Percentiles rank a stretch among this genome's conserved stretches.
These are phyloP conservation scores for Nannoperca obscura DNA, from an alignment of 2,797 vertebrate species.

Conservation along the genomic window DNA sequence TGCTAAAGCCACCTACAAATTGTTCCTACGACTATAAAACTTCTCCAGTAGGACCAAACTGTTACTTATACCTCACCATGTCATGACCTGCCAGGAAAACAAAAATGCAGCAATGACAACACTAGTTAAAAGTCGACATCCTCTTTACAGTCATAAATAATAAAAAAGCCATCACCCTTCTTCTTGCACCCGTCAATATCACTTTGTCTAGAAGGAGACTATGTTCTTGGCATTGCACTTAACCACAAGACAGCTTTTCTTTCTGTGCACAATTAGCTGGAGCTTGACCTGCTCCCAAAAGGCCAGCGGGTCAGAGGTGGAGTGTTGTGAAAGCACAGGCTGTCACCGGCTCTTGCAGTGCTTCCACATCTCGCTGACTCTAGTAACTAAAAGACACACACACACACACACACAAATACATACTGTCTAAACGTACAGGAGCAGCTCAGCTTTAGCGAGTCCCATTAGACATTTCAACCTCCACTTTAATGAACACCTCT, in stretches of 20 bases:
- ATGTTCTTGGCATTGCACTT: constrained; percentile 83
- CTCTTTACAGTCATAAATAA: constrained; percentile 86
- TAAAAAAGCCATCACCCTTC: constrained; percentile 80
- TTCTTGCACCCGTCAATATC: constrained; percentile 83
- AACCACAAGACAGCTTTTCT: constrained; percentile 77
- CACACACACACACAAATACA: constrained; percentile 29
- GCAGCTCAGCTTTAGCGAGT: constrained; percentile 61
- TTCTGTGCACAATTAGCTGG: constrained; percentile 74
- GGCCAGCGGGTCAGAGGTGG: constrained; percentile 75
- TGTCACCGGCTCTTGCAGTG: constrained; percentile 63
- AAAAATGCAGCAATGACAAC: constrained; percentile 76
- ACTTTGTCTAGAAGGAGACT: constrained; percentile 72
- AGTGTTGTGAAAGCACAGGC: constrained; percentile 66
- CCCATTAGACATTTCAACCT: constrained; percentile 77
- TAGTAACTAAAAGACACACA: constrained; percentile 24
- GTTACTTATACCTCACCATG: constrained; percentile 66
- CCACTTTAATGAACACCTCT: constrained; percentile 69
- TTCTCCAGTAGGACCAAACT: constrained; percentile 54
- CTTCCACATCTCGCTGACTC: constrained; percentile 43
- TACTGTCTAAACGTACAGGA: constrained; percentile 56
- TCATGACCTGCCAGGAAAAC: constrained; percentile 78
- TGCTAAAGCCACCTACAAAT: constrained; percentile 59
- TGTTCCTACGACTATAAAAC: constrained; percentile 73
- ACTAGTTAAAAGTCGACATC: constrained; percentile 78
- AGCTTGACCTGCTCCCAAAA: constrained; percentile 73